A percentile compares a stretch with the other conserved stretches of the same genome.
Conservation (phyloP, 2,888 invertebrate species). For the Apamea epomidion region DNA sequence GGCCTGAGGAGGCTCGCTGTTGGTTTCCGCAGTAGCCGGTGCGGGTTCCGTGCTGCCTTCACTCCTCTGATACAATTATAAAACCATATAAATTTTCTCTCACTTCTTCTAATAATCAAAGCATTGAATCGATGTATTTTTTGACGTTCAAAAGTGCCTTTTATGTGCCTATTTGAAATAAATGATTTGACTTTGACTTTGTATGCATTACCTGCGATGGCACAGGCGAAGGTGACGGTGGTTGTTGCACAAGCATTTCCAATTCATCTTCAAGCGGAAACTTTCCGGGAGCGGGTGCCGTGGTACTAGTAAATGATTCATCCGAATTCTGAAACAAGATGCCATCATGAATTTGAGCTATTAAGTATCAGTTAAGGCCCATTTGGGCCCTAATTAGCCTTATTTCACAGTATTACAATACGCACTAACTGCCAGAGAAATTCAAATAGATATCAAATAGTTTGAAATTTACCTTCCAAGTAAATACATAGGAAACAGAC, state of each 20-base stretch:
- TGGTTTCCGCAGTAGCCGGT: conserved; percentile 63
- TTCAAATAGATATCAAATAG: background rate
- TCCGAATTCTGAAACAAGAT: conserved; percentile 81
- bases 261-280: conserved; percentile 88
- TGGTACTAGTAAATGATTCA: conserved; percentile 88
- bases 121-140: too few relatives aligned
- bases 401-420: background rate
- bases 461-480: background rate
- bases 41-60: conserved; percentile 80
- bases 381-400: conserved; percentile 4
- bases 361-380: conserved; percentile 13
- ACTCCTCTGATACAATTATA: conserved; percentile 75
- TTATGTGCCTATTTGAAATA: too few relatives aligned
- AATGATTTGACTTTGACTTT: too few relatives aligned
- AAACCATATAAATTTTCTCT: background rate
- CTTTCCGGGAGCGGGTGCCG: conserved; percentile 85
- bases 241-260: conserved; percentile 79
- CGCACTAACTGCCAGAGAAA: background rate
- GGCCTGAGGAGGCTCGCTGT: conserved; percentile 64
- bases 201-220: conserved; percentile 82
- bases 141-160: too few relatives aligned
- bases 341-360: conserved; percentile 8
- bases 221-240: conserved; percentile 85
- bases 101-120: background rate
- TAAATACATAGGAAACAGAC: too few relatives aligned